Evolutionary conservation across 1,140 invertebrate species (phyloP).

Genomic region (Trichoplusia ni): DNA sequence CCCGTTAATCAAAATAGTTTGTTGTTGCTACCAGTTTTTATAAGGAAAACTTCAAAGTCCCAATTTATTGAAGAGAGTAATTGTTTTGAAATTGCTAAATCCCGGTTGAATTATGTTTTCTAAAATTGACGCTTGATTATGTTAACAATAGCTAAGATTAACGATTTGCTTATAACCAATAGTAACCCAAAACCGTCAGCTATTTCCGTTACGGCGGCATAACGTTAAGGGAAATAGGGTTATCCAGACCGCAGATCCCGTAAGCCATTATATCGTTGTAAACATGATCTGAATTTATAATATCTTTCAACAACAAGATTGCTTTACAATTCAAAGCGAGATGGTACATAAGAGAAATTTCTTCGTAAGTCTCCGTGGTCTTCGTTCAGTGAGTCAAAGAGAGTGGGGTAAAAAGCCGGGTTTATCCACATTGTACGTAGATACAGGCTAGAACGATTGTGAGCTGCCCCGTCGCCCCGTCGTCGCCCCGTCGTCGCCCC

Average conservation of each 20-base stretch:
- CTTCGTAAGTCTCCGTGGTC: not conserved
- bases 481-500: not conserved
- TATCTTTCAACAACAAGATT: conserved; percentile 8
- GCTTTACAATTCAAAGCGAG: conserved; percentile 19
- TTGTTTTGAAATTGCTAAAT: no score
- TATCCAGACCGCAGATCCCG: conserved; percentile 22
- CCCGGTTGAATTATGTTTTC: no score
- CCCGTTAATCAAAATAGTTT: no score
- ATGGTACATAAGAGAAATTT: conserved; percentile 9
- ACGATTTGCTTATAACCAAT: not conserved
- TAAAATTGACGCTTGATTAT: not conserved
- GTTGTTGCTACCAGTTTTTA: no score
- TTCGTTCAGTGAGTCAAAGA: conserved; percentile 10
- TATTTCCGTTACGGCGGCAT: conserved; percentile 4
- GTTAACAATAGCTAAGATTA: not conserved
- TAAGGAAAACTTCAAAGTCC: no score
- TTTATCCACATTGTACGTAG: not conserved
- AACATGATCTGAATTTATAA: conserved; percentile 32
- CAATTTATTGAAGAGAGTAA: no score
- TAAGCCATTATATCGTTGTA: conserved; percentile 26
- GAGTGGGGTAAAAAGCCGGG: not conserved
- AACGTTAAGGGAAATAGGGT: conserved; percentile 23
- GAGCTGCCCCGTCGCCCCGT: not conserved
- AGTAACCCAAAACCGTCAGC: not conserved
- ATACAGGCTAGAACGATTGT: not conserved